Evolutionary conservation across 2,888 invertebrate genomes (phyloP), one percentile per base, ranked within the genome.

Genomic region (Patella ulyssiponensis): DNA sequence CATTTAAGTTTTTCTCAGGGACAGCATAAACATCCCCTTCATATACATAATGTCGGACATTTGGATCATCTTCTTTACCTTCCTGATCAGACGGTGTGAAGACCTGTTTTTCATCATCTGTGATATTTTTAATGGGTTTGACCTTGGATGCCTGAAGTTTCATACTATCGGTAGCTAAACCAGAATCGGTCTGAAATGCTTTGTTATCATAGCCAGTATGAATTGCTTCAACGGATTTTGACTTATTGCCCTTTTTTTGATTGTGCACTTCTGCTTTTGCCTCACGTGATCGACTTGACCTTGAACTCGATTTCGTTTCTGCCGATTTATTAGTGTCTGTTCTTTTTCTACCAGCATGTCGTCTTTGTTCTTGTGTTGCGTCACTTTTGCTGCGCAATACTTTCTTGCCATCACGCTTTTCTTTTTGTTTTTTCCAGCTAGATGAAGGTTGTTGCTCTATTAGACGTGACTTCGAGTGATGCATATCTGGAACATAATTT

Each of bases 101-200:
- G 14, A 54, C 71, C 14, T 76, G 79, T 69, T 83, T 83, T 76
- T 83, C 81, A 73, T 83, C 83, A 64, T 83, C 83, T 44, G 83
- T 83, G 75, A 79, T 81, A 73, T 83, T 83, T 56, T 69, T 58
- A 11, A 74, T n/a, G 17, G 77, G 77, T 69, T 70, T 27, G 7
- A 33, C 64, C 20, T 70, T 71, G 33, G 81, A 82, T 20, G 79
- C 77, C 52, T 81, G 82, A 27, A 83, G 69, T 69, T 83, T 83
- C 81, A 83, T 83, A 74, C 82, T 83, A 79, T 83, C 83, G 0
- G 83, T 83, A n/a, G 82, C 82, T 3, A 79, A 77, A 5, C 69
- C 53, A 23, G 70, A 27, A n/a, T 51, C 27, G 5, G 23, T 20
- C 5, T 73, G 15, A 56, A 77, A 77, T n/a, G 73, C 74, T 52